phyloP scores from a whole-genome alignment of 2,113 vertebrate genomes.

The Lanius ludovicianus region DNA sequence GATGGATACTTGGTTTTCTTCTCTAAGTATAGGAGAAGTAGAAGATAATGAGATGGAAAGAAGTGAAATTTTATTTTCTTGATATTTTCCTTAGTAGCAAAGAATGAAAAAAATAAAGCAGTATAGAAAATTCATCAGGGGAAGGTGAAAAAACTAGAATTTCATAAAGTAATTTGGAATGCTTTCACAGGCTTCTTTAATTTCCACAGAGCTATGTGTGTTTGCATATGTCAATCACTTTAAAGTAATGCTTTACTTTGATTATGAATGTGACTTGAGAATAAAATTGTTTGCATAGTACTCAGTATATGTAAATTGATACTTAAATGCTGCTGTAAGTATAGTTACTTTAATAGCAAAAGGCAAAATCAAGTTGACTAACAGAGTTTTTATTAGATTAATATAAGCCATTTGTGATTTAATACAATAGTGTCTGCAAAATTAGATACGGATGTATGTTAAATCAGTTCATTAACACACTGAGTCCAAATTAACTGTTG shows the following conservation, averaged over 20 bases:
- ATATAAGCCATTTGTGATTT: conserved; percentile 9
- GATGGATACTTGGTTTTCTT: background rate
- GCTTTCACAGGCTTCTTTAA: background rate
- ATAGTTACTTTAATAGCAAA: conserved; percentile 39
- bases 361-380: conserved; percentile 39
- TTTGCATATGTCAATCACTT: conserved; percentile 32
- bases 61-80: background rate
- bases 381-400: conserved; percentile 50
- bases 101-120: background rate
- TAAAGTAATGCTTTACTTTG: conserved; percentile 41
- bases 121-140: background rate
- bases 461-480: background rate
- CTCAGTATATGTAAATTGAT: conserved; percentile 32
- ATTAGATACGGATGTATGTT: background rate
- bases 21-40: background rate
- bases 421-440: conserved; percentile 10
- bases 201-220: background rate
- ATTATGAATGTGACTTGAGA: conserved; percentile 3
- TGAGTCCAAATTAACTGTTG: background rate
- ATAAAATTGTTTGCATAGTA: conserved; percentile 32
- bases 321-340: conserved; percentile 19
- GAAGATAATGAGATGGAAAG: background rate
- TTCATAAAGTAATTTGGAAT: background rate
- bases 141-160: background rate
- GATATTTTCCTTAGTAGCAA: background rate